phyloP scores from a whole-genome alignment of 2,797 vertebrate genomes.

The Sebastes kiyomatsui region DNA sequence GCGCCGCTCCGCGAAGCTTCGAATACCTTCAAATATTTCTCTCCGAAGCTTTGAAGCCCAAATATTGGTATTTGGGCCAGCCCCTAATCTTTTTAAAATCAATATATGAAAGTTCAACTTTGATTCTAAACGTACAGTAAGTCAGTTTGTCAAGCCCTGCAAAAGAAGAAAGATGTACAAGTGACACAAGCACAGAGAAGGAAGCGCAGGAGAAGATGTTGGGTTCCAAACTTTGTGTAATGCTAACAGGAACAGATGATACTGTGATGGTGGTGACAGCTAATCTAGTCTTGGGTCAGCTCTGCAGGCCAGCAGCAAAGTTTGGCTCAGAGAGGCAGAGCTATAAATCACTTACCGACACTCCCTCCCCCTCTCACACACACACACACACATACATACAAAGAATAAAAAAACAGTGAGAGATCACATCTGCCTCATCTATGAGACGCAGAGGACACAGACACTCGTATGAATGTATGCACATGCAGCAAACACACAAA shows the following conservation, averaged over 20 bases:
- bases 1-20: accelerated
- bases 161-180: conserved; percentile 16
- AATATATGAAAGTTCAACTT: not conserved
- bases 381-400: not conserved
- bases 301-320: conserved; percentile 59
- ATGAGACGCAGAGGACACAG: not conserved
- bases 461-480: conserved; percentile 7
- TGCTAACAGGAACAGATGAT: conserved; percentile 66
- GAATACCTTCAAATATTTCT: too few species aligned
- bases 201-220: conserved; percentile 19
- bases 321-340: conserved; percentile 59
- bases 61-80: too few species aligned
- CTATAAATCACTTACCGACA: conserved; percentile 68
- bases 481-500: conserved; percentile 15
- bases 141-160: not conserved
- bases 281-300: conserved; percentile 67
- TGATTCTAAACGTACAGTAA: not conserved
- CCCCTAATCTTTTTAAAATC: not conserved
- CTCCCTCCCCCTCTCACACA: not conserved
- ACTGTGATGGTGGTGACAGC: conserved; percentile 60
- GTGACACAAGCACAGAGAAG: conserved; percentile 9
- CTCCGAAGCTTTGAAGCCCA: too few species aligned
- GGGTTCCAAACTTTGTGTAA: conserved; percentile 52
- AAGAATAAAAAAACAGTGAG: conserved; percentile 9
- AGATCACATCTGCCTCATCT: conserved; percentile 48